Conservation (phyloP, 1,140 invertebrate genomes). For the Micrasema minimum region DNA sequence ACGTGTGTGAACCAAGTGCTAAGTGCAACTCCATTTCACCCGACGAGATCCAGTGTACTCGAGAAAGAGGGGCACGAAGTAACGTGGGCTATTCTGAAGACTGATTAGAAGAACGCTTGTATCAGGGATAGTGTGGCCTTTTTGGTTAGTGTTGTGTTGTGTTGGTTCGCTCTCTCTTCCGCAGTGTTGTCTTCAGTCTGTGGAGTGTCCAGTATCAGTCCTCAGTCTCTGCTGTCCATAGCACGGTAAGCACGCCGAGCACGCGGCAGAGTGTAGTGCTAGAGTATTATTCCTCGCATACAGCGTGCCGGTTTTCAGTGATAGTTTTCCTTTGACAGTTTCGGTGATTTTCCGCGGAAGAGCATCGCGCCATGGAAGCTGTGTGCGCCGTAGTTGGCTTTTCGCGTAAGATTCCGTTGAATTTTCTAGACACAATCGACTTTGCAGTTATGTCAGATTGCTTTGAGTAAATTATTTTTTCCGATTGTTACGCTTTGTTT, state of each 20-base stretch:
- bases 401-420: slow-evolving; percentile 20
- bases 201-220: too few relatives aligned
- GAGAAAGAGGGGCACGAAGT: background rate
- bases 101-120: background rate
- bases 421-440: background rate
- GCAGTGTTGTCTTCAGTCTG: too few relatives aligned
- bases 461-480: too few relatives aligned
- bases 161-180: too few relatives aligned
- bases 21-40: background rate
- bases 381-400: slow-evolving; percentile 25
- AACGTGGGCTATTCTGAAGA: background rate
- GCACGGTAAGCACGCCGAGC: too few relatives aligned
- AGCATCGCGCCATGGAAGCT: slow-evolving; percentile 27
- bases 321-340: background rate
- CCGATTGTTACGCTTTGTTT: too few relatives aligned
- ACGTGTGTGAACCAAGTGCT: background rate
- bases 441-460: too few relatives aligned
- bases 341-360: background rate
- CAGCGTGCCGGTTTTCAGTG: slow-evolving; percentile 1
- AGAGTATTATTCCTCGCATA: background rate
- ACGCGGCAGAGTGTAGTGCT: too few relatives aligned
- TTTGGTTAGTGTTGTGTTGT: background rate
- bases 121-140: too few relatives aligned
- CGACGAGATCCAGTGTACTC: background rate
- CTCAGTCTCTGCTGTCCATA: background rate